A percentile compares a stretch with the other conserved stretches of the same genome.
Conservation (phyloP, 2,888 invertebrate genomes). For the Polyommatus icarus region DNA sequence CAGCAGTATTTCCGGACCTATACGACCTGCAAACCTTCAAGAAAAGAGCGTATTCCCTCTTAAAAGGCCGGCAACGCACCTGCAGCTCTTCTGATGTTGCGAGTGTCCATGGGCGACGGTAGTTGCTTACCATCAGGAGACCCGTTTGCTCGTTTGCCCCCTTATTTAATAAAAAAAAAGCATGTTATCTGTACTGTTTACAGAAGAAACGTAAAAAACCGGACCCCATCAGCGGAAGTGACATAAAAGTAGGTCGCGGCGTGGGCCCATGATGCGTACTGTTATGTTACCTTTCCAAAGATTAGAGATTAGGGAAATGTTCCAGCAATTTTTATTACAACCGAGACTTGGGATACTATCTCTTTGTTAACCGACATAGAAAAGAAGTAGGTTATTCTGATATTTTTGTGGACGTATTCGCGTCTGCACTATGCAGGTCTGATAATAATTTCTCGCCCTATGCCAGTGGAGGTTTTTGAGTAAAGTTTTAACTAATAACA, state of each 20-base stretch:
- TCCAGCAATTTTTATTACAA: conserved; percentile 16
- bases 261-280: conserved; percentile 42
- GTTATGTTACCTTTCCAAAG: conserved; percentile 57
- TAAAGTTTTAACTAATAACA: too few relatives aligned
- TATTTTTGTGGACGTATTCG: not conserved
- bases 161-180: too few relatives aligned
- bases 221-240: conserved; percentile 56
- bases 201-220: conserved; percentile 46
- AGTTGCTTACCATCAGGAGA: too few relatives aligned
- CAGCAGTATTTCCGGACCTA: too few relatives aligned
- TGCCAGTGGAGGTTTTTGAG: too few relatives aligned
- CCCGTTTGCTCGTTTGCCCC: too few relatives aligned
- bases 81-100: too few relatives aligned
- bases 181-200: conserved; percentile 27
- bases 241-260: conserved; percentile 63
- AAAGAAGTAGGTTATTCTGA: not conserved
- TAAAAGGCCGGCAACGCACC: too few relatives aligned
- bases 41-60: too few relatives aligned
- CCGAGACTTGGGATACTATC: not conserved
- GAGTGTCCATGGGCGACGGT: too few relatives aligned
- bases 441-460: not conserved
- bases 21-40: too few relatives aligned
- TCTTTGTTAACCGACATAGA: not conserved
- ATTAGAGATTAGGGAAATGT: conserved; percentile 26
- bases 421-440: not conserved